Conservation (phyloP, 2,113 vertebrate genomes). For the Falco punctatus region DNA sequence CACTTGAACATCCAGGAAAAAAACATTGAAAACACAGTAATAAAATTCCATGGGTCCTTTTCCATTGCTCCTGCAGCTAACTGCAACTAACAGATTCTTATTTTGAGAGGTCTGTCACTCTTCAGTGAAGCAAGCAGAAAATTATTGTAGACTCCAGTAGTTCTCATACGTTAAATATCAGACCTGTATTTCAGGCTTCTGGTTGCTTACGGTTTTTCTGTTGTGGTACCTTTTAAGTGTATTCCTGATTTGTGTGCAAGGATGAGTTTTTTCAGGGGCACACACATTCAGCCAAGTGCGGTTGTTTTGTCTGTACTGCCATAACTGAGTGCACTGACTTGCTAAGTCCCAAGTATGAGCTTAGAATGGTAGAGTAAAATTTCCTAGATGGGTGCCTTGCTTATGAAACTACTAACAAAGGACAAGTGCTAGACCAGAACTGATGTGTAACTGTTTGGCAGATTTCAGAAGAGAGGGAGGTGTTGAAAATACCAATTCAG, state of each 20-base stretch:
- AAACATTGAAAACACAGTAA: background rate
- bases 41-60: background rate
- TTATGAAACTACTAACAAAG: background rate
- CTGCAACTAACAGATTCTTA: background rate
- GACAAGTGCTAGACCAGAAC: background rate
- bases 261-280: accelerated
- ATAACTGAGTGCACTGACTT: background rate
- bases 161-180: background rate
- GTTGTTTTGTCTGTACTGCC: accelerated
- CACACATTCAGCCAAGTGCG: background rate
- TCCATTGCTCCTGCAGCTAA: background rate
- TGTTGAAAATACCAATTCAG: accelerated
- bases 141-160: background rate
- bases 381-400: background rate
- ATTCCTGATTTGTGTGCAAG: background rate
- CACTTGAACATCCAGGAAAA: background rate
- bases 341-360: background rate
- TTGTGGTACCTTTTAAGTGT: background rate
- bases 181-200: background rate
- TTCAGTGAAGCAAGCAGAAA: background rate
- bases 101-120: background rate
- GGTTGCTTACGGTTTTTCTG: background rate
- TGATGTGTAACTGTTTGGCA: background rate
- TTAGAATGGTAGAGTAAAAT: background rate
- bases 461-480: background rate